Evolutionary conservation across 2,888 invertebrate genomes (phyloP).

Genomic region (Mystacides longicornis): DNA sequence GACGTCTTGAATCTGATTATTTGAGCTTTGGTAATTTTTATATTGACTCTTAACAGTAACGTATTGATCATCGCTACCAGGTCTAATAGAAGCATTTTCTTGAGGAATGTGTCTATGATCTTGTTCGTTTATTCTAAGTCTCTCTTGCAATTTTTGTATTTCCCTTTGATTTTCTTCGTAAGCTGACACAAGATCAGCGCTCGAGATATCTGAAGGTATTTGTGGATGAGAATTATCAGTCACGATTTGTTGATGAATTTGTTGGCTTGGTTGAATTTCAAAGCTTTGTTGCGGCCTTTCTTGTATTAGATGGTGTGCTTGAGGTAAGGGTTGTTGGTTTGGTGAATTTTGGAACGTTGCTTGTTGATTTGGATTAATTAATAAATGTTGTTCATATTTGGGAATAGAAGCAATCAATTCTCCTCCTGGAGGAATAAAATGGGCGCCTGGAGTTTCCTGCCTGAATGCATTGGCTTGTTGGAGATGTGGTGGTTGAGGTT

Average conservation of each 20-base stretch:
- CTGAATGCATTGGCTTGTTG: constrained; percentile 39
- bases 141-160: constrained; percentile 43
- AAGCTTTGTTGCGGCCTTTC: constrained; percentile 21
- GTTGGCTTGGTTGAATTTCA: constrained; percentile 27
- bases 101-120: constrained; percentile 22
- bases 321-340: constrained; percentile 20
- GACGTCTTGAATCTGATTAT: constrained; percentile 2
- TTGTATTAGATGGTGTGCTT: constrained; percentile 31
- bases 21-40: constrained; percentile 9
- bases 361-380: constrained; percentile 25
- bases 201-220: neutral
- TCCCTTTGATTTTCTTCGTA: constrained; percentile 47
- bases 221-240: constrained; percentile 28
- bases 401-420: constrained; percentile 71
- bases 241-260: constrained; percentile 10
- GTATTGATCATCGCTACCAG: constrained; percentile 18
- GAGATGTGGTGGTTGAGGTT: constrained; percentile 39
- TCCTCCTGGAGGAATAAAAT: constrained; percentile 56
- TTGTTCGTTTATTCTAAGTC: constrained; percentile 32
- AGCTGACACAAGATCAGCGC: constrained; percentile 19
- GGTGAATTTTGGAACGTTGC: constrained; percentile 26
- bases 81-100: neutral
- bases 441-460: constrained; percentile 40
- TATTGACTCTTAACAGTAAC: constrained; percentile 18
- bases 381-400: constrained; percentile 66